These are phyloP conservation scores for Hydropotes inermis DNA, from an alignment of 2,113 vertebrate species.

Conservation along the genomic window DNA sequence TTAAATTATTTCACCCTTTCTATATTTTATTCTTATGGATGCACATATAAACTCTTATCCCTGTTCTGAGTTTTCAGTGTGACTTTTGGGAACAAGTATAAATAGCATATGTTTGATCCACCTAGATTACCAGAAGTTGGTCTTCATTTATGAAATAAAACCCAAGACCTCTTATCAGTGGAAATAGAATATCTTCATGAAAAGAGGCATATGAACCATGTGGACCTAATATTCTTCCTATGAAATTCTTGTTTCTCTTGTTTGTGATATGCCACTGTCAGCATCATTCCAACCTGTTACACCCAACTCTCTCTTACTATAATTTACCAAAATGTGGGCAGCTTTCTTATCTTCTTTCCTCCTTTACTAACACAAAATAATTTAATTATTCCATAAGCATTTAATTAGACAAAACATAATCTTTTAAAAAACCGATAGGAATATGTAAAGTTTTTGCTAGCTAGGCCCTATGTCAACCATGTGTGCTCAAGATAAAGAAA, in stretches of 20 bases:
- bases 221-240: background rate
- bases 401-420: background rate
- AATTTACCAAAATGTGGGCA: background rate
- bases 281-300: background rate
- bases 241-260: background rate
- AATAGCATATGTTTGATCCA: background rate
- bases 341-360: background rate
- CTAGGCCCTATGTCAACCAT: background rate
- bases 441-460: background rate
- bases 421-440: background rate
- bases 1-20: background rate
- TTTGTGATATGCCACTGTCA: background rate
- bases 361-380: background rate
- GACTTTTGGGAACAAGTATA: background rate
- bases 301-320: background rate
- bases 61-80: background rate
- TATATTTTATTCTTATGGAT: background rate
- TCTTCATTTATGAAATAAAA: background rate
- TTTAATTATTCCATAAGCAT: background rate
- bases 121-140: background rate
- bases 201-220: background rate
- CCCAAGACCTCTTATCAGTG: background rate
- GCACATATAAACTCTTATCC: background rate
- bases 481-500: background rate
- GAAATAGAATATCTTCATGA: background rate